Evolutionary conservation across 2,113 vertebrate genomes (phyloP).

Genomic region (Ariopsis seemanni): DNA sequence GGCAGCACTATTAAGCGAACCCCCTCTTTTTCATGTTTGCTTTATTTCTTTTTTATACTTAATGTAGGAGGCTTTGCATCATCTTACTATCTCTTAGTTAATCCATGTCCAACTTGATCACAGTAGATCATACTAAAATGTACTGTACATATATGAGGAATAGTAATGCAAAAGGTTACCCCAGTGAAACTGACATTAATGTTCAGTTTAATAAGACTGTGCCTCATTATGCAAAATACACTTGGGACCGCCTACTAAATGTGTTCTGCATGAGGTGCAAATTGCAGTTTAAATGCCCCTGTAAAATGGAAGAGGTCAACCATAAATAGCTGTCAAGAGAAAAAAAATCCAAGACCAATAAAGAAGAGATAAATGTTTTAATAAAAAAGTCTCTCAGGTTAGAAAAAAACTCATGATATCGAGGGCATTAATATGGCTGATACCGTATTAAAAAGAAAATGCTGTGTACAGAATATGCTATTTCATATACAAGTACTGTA

Average conservation of each 20-base stretch:
- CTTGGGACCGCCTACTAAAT: neutral
- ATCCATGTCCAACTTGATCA: neutral
- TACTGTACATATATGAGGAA: neutral
- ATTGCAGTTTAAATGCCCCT: neutral
- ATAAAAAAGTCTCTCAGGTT: neutral
- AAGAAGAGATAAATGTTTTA: neutral
- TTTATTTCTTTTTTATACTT: neutral
- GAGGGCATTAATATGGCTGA: neutral
- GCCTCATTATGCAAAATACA: neutral
- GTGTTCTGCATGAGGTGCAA: neutral
- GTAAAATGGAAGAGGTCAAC: neutral
- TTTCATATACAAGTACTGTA: neutral
- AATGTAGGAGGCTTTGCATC: neutral
- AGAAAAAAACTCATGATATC: neutral
- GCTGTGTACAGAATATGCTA: neutral
- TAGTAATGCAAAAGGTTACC: neutral
- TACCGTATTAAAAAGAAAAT: neutral
- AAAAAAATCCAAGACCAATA: neutral
- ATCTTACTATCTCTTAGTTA: neutral
- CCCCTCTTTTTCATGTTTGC: neutral
- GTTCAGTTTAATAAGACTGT: neutral
- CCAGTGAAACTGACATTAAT: neutral
- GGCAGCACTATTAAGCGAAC: neutral
- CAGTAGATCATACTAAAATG: neutral
- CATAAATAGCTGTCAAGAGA: neutral